Conservation (phyloP, 2,888 invertebrate species). For the Timandra comae region DNA sequence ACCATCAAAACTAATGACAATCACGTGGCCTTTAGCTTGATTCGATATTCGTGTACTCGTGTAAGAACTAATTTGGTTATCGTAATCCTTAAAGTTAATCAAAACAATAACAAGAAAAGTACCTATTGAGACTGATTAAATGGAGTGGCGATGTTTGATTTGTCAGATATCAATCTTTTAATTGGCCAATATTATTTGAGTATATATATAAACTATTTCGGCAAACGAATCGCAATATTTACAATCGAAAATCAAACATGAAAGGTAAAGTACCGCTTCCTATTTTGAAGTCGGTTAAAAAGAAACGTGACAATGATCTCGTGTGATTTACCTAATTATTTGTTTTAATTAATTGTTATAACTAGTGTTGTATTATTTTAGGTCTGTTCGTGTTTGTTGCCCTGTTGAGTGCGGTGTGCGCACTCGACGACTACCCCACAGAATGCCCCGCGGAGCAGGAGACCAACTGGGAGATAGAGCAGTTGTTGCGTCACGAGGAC, state of each 20-base stretch:
- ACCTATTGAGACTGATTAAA: too few species aligned
- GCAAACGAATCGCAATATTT: slow-evolving; percentile 9
- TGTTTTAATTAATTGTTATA: too few species aligned
- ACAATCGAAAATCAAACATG: slow-evolving; percentile 16
- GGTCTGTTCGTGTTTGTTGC: slow-evolving; percentile 29
- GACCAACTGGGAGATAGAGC: slow-evolving; percentile 48
- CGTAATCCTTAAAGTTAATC: too few species aligned
- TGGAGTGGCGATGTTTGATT: too few species aligned
- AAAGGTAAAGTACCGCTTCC: slow-evolving; percentile 24
- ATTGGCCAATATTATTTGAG: slow-evolving; percentile 7
- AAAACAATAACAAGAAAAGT: too few species aligned
- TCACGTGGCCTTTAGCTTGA: too few species aligned
- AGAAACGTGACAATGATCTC: too few species aligned
- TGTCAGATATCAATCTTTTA: neutral
- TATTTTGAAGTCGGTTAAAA: too few species aligned
- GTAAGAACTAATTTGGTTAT: too few species aligned
- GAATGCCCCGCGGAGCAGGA: slow-evolving; percentile 49
- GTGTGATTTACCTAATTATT: too few species aligned
- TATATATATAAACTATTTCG: slow-evolving; percentile 16
- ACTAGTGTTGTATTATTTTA: slow-evolving; percentile 26
- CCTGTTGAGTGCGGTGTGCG: slow-evolving; percentile 26
- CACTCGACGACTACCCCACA: slow-evolving; percentile 19
- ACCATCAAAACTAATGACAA: too few species aligned
- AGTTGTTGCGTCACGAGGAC: slow-evolving; percentile 72
- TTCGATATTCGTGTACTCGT: too few species aligned